Evolutionary conservation across 2,113 vertebrate species (phyloP).

Genomic region (Carassius gibelio): DNA sequence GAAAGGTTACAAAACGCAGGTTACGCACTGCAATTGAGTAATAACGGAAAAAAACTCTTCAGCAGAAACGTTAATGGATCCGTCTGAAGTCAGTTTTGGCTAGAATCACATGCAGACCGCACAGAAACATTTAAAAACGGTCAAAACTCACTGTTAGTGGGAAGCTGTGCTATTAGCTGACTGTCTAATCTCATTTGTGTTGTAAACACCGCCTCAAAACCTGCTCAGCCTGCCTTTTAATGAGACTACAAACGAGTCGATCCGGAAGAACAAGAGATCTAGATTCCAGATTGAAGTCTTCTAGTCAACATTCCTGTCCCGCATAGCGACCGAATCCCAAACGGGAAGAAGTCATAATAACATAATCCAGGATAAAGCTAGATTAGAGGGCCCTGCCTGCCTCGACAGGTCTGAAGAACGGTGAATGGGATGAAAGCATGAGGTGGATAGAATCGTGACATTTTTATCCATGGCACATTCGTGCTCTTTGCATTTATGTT

Average conservation of each 20-base stretch:
- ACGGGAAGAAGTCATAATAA: conserved; percentile 47
- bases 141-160: background rate
- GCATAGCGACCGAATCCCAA: background rate
- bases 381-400: conserved; percentile 33
- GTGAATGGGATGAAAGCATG: background rate
- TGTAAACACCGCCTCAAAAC: background rate
- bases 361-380: conserved; percentile 44
- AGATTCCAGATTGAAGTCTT: background rate
- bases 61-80: background rate
- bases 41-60: background rate
- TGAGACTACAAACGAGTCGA: background rate
- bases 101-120: no score
- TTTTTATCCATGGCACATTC: background rate
- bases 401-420: background rate
- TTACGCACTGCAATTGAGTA: background rate
- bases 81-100: no score
- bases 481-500: background rate
- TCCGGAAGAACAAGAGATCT: background rate
- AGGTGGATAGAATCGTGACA: background rate
- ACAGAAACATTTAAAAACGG: background rate
- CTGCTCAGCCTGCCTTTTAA: background rate
- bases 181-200: conserved; percentile 15
- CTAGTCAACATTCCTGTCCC: conserved; percentile 8
- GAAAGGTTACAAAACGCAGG: conserved; percentile 35
- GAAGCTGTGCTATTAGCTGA: background rate